A percentile compares a stretch with the other conserved stretches of the same genome.
These are phyloP conservation scores for Elephantulus edwardii DNA, from an alignment of 2,113 vertebrate genomes.

Conservation along the genomic window DNA sequence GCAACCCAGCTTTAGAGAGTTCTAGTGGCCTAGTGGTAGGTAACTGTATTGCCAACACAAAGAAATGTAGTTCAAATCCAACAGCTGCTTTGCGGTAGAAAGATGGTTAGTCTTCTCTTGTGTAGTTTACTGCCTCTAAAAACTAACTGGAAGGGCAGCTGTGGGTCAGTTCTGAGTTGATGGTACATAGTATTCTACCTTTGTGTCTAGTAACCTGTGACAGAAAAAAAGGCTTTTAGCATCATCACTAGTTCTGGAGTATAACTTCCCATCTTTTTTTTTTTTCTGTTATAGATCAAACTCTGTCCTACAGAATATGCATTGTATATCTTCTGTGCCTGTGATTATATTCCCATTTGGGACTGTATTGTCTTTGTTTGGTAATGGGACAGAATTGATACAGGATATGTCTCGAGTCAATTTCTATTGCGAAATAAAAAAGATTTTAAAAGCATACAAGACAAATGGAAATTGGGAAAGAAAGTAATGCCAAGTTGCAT, in stretches of 20 bases:
- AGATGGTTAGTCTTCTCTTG: too few relatives aligned
- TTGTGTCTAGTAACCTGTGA: neutral
- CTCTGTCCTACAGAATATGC: neutral
- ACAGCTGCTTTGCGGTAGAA: too few relatives aligned
- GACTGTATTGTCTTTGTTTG: neutral
- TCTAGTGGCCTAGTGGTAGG: too few relatives aligned
- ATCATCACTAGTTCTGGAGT: neutral
- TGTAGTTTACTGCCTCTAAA: too few relatives aligned
- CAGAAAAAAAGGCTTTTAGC: neutral
- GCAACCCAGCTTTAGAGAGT: too few relatives aligned
- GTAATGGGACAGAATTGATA: neutral
- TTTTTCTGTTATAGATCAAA: neutral
- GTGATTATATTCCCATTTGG: neutral
- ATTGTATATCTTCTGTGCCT: neutral
- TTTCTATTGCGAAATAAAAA: neutral
- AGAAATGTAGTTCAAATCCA: too few relatives aligned
- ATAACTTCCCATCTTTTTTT: neutral
- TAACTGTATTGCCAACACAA: too few relatives aligned
- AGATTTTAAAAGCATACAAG: neutral
- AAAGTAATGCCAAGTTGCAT: neutral
- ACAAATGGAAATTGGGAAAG: neutral
- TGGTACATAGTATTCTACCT: fast-evolving
- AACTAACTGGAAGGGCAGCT: too few relatives aligned
- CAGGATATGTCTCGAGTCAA: neutral
- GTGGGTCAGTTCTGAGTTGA: too few relatives aligned